phyloP scores from a whole-genome alignment of 2,888 invertebrate genomes.

The Argyra leucocephala region DNA sequence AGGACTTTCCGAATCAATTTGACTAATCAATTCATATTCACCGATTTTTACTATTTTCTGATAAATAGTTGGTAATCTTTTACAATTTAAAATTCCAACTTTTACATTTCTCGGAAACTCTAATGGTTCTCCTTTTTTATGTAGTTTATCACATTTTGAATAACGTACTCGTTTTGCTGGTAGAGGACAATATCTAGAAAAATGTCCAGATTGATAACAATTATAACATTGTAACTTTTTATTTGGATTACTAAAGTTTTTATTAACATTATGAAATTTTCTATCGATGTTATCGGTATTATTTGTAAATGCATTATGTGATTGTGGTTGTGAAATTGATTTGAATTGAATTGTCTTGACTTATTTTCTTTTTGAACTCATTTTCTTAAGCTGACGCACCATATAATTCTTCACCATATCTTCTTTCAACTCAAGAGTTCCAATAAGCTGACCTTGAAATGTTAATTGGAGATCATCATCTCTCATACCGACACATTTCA shows the following conservation, averaged over 20 bases:
- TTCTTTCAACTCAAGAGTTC: too few species aligned
- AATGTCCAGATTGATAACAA: not conserved
- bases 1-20: too few species aligned
- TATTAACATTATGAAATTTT: too few species aligned
- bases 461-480: not conserved
- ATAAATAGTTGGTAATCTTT: not conserved
- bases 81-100: not conserved
- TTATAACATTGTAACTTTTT: not conserved
- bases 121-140: conserved; percentile 7
- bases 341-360: not conserved
- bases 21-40: too few species aligned
- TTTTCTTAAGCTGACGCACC: too few species aligned
- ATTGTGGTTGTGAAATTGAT: not conserved
- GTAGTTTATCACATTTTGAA: not conserved
- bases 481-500: not conserved
- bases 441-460: not conserved
- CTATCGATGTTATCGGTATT: too few species aligned
- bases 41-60: not conserved
- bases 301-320: not conserved
- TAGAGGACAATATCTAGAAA: not conserved
- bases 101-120: not conserved
- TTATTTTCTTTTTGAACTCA: too few species aligned
- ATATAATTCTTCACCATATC: too few species aligned
- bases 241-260: too few species aligned
- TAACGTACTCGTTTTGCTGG: not conserved